Base-by-base conservation (phyloP, 2,113 vertebrate genomes). In the Actenoides hombroni region DNA sequence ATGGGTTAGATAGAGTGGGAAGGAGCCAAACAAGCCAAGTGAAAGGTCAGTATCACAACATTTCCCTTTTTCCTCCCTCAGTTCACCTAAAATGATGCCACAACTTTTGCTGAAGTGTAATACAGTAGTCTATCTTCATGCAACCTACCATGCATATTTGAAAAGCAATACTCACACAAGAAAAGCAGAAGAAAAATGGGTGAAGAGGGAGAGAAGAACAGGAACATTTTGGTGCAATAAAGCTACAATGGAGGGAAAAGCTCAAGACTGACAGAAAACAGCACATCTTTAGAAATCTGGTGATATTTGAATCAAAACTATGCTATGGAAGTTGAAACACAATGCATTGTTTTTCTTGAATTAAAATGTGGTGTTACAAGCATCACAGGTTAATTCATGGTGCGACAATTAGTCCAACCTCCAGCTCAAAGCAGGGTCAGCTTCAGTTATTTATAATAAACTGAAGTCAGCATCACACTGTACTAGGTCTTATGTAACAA, bases 11-110 rank as follows among this genome's bases (percentile, higher is more conserved):
- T 81, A 95, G 3, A 86, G 91, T 93, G 93, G 92, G 92, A 96
- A 88, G 86, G 92, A 96, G 96, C 85, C 94, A 98, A 95, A 88
- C 49, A 95, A 92, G 95, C 77, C 42, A 67, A 96, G 92, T 83
- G 96, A 97, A 95, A 95, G 83, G 88, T 96, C 95, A 94, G 70
- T 88, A 94, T 92, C 95, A 92, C 77, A 96, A 94, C 88, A 86
- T 92, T 97, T 97, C 75, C 86, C 63, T 81, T 37, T 7, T 10
- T 2, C 2, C 44, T 35, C 16, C 33, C 48, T 68, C 65, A 37
- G 53, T 60, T 87, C 37, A 33, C 85, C 79, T 90, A 91, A 76
- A 95, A 96, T 6, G 71, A 97, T 89, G 93, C 69, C 79, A 80
- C 42, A 79, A 46, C 51, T 95, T 86, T 92, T 94, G 83, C 94